Base-by-base conservation (phyloP, 53 echinoderm and acorn worm species). In the Patiria pectinifera region DNA sequence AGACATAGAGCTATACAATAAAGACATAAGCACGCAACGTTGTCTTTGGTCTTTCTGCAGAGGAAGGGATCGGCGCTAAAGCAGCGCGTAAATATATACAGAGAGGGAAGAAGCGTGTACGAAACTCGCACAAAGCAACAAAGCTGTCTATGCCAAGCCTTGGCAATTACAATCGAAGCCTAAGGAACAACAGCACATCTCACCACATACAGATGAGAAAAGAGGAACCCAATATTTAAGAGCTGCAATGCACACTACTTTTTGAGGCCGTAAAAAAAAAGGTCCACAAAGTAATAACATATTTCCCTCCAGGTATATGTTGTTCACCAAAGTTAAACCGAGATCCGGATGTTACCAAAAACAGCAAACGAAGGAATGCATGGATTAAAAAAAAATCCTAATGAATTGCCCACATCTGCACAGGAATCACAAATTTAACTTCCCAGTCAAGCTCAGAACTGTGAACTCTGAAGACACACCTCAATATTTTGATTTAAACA, bases 1-100 rank as follows among this genome's bases (percentile, higher is more conserved):
- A 78, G 79, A 15, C 11, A 21, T 74, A 86, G 45, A 85, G 86
- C 72, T 86, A 86, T 74, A 86, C 72, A 86, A 86, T 74, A 74
- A 71, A 48, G 48, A 74, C 59, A 22, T 63, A 44, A 75, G 47
- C 86, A 74, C 49, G 71, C 19, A 11, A 26, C 22, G 71, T 69
- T 71, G 16, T 86, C 48, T n/a, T 48, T 70, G 47, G 72, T 71
- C 45, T 62, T 22, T 25, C 13, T 69, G 14, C 2, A 72, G 24
- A 86, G 47, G 58, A 86, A 48, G 23, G 46, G 6, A 48, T 46
- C 72, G 16, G 53, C 1, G 8, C 53, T 21, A 45, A 13, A 26
- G n/a, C 14, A 76, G 4, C 10, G 14, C 15, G 14, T 66, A 66
- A 22, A 21, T 24, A 74, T 10, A 74, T n/a, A 59, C 24, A 16